phyloP scores from a whole-genome alignment of 37 sponge, comb jelly and placozoan species.

The Ephydatia muelleri region DNA sequence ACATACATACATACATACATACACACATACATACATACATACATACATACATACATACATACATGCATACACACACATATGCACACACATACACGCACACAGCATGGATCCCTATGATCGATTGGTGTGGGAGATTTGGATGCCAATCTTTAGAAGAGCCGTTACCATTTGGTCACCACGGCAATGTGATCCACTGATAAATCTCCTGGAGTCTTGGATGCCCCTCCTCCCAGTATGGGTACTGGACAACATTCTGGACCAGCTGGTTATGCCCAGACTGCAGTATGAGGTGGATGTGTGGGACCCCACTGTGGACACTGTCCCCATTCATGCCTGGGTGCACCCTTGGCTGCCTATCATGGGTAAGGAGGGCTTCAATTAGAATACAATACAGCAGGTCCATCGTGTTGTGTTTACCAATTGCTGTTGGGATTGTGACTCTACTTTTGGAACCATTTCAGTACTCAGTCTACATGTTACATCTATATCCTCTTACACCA shows the following conservation, averaged over 20 bases:
- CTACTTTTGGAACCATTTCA: not conserved
- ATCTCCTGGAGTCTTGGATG: conserved; percentile 85
- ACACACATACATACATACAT: conserved; percentile 20
- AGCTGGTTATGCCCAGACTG: conserved; percentile 77
- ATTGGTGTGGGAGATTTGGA: conserved; percentile 93
- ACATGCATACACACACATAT: conserved; percentile 1
- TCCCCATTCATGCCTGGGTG: conserved; percentile 95
- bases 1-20: conserved; percentile 7
- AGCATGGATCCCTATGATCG: conserved; percentile 88
- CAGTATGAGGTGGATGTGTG: conserved; percentile 81
- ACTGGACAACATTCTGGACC: conserved; percentile 79
- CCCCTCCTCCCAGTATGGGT: conserved; percentile 82
- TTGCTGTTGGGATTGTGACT: not conserved
- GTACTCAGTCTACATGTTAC: not conserved
- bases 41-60: conserved; percentile 16
- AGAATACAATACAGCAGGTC: no score
- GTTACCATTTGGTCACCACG: conserved; percentile 48
- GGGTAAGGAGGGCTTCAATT: conserved; percentile 48
- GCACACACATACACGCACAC: not conserved
- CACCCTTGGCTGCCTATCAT: conserved; percentile 97
- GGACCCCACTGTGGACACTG: conserved; percentile 93
- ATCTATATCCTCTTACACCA: no score
- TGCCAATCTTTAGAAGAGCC: conserved; percentile 76
- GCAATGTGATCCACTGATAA: conserved; percentile 59
- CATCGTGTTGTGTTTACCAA: no score